phyloP scores from a whole-genome alignment of 1,140 invertebrate species.

The Trachymyrmex cornetzi region DNA sequence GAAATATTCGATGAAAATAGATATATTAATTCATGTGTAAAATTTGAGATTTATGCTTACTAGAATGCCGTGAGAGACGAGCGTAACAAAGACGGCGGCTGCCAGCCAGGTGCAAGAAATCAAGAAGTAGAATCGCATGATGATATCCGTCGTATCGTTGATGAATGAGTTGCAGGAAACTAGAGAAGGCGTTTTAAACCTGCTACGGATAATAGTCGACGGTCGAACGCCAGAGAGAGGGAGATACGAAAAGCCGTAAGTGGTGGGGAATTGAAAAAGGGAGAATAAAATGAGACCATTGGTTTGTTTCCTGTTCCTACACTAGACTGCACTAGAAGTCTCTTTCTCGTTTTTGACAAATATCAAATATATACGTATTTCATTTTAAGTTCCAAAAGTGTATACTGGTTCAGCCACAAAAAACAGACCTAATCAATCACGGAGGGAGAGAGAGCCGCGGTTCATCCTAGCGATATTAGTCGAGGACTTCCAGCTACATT shows the following conservation, averaged over 20 bases:
- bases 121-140: conserved; percentile 67
- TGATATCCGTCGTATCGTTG: conserved; percentile 45
- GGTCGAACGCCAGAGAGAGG: conserved; percentile 1
- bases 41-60: background rate
- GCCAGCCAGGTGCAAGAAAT: conserved; percentile 29
- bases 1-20: background rate
- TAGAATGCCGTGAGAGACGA: conserved; percentile 19
- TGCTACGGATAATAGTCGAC: conserved; percentile 28
- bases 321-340: too few species aligned
- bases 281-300: conserved; percentile 56
- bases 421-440: conserved; percentile 62
- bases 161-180: conserved; percentile 41
- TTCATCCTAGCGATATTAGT: conserved; percentile 4
- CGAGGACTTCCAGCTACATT: background rate
- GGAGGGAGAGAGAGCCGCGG: background rate
- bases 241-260: conserved; percentile 51
- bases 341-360: too few species aligned
- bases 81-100: conserved; percentile 24
- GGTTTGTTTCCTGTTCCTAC: too few species aligned
- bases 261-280: conserved; percentile 25
- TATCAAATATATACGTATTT: too few species aligned
- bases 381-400: too few species aligned
- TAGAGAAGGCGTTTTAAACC: conserved; percentile 60
- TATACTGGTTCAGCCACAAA: too few species aligned
- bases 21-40: background rate